Conservation (phyloP, 2,797 vertebrate species). For the Sebastes variabilis region DNA sequence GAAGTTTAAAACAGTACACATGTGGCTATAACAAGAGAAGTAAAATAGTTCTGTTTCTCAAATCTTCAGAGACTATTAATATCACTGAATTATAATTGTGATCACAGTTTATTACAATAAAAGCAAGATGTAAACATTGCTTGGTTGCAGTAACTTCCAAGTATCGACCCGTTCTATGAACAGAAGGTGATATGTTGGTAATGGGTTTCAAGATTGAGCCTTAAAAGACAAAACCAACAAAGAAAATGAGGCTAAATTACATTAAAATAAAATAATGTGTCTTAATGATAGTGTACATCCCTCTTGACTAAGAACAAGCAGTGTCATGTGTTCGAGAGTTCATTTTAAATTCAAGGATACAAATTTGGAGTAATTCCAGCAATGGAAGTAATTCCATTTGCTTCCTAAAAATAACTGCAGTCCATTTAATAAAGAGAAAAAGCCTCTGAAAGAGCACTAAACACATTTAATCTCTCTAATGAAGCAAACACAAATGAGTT, state of each 20-base stretch:
- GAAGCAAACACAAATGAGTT: not conserved
- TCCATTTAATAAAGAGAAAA: not conserved
- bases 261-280: not conserved
- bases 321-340: not conserved
- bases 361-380: not conserved
- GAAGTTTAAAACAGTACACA: not conserved
- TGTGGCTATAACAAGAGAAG: not conserved
- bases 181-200: not conserved
- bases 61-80: not conserved
- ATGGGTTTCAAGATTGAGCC: not conserved
- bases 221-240: not conserved
- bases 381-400: not conserved
- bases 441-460: not conserved
- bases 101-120: not conserved
- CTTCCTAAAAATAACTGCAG: not conserved
- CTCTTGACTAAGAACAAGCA: not conserved
- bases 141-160: not conserved
- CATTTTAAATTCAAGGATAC: not conserved
- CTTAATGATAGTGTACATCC: not conserved
- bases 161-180: not conserved
- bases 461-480: not conserved
- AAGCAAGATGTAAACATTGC: not conserved
- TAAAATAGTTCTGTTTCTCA: not conserved
- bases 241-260: not conserved
- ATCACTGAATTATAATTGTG: not conserved